Evolutionary conservation across 2,888 invertebrate genomes (phyloP), one percentile per base, ranked within the genome.

Genomic region (Dione juno): DNA sequence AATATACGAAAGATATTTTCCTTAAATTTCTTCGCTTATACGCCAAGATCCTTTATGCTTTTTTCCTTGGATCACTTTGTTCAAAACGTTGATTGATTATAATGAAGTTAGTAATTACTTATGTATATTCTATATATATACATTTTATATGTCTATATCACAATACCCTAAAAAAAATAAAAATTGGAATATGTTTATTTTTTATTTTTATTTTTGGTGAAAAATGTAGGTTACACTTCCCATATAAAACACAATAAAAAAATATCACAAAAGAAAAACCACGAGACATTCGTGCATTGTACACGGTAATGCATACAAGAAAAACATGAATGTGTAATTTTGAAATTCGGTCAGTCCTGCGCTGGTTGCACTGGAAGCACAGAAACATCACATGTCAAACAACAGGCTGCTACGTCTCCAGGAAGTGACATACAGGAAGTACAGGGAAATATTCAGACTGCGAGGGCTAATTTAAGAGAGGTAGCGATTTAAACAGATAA

Each of bases 381-480:
- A 50, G 50, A 50, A 50, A 79, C 83, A 79, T 82, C 83, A 85
- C 82, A 82, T 82, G 83, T 79, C 82, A 82, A 82, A 85, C 83
- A 83, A 82, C 84, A 82, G 83, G 78, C 85, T 88, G 90, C 80
- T 84, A 83, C 84, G 85, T 84, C 85, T 87, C 85, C 89, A 88
- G 90, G 90, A 91, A 90, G 85, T 80, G 78, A 82, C 80, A 83
- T 82, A 78, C 87, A 88, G 90, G 90, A 90, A 90, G 88, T 82
- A 82, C 83, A 83, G 83, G 87, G 88, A 87, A 87, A 86, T 84
- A 84, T 81, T 83, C 84, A 64, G 52, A 77, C 76, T 74, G 76
- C 63, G n/a, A 74, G 80, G 80, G 63, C 1, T 74, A 79, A 83
- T 77, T 65, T 19, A 71, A 5, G 54, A 70, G 76, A 76, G 58